Base-by-base conservation (phyloP, 1,140 invertebrate species). In the Coptotermes formosanus region DNA sequence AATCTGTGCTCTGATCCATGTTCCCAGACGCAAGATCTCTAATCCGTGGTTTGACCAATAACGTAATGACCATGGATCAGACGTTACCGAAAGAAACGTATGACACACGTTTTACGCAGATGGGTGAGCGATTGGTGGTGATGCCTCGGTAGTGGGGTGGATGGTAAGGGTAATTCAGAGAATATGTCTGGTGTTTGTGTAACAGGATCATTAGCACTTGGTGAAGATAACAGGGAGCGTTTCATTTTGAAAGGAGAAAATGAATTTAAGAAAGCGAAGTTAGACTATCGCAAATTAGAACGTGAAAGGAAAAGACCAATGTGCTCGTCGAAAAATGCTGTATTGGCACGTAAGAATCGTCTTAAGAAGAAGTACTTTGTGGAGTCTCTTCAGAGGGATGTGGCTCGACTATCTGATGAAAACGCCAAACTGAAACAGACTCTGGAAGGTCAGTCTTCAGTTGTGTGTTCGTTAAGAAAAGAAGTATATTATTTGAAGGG, bases 321-420 rank as follows among this genome's bases (percentile, higher is more conserved):
- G n/a, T 91, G 91, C 30, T 86, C 90, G 0, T 91, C 90, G 30
- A 88, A 89, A 82, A 94, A 94, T 88, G 93, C 93, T 0, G 86
- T 93, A 48, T 92, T 93, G 90, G 93, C 93, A 8, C 89, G 93
- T 6, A 92, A 93, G 87, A 94, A 94, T 88, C 90, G 93, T 14
- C 91, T 92, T 9, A 91, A 90, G 3, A 94, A 94, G 86, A 94
- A 94, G 87, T 90, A 92, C 25, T 92, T 94, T 85, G 83, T 94
- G 12, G 90, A 93, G 85, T 91, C 90, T 69, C 90, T 94, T 8
- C 93, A 94, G 87, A 91, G 89, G n/a, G 91, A 92, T 87, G 87
- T 93, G 0, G 86, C 89, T 0, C 87, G 89, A 44, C 90, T 91
- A 44, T 91, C 91, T 32, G 88, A 88, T 25, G 90, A 93, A 14